These are phyloP conservation scores for Nineta flava DNA, from an alignment of 2,888 invertebrate species.

Conservation along the genomic window DNA sequence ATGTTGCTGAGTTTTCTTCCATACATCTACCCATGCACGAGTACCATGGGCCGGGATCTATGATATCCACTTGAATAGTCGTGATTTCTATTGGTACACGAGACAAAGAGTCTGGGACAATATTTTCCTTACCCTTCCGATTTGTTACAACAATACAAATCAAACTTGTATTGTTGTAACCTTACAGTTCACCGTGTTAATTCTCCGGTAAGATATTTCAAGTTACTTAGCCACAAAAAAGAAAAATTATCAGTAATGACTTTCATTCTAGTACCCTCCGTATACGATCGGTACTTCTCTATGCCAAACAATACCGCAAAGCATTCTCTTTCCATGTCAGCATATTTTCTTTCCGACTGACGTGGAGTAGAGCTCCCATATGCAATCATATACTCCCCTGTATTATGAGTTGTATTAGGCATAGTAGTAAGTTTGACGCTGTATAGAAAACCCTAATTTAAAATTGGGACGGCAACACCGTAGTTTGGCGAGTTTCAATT, in stretches of 20 bases:
- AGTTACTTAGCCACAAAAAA: not conserved
- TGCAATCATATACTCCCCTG: conserved; percentile 10
- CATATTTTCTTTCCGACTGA: not conserved
- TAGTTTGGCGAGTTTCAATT: conserved; percentile 8
- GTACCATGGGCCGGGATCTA: not conserved
- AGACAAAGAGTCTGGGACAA: conserved; percentile 11
- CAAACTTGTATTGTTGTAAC: conserved; percentile 10
- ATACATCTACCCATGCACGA: not conserved
- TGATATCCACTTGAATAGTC: not conserved
- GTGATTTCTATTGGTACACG: not conserved
- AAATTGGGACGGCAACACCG: conserved; percentile 13
- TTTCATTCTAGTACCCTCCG: conserved; percentile 15
- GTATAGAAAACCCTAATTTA: conserved; percentile 6
- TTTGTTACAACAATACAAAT: not conserved
- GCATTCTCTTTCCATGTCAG: conserved; percentile 15
- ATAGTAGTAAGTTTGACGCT: conserved; percentile 8
- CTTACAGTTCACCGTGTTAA: conserved; percentile 8
- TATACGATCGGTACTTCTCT: conserved; percentile 13
- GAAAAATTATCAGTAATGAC: conserved; percentile 5
- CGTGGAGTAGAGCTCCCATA: conserved; percentile 11
- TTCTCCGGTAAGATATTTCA: conserved; percentile 12
- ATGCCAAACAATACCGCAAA: conserved; percentile 14
- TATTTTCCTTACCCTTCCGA: conserved; percentile 7
- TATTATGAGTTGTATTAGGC: conserved; percentile 10
- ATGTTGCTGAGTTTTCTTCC: not conserved